phyloP scores from a whole-genome alignment of 2,888 invertebrate genomes.

The Elysia crispata region DNA sequence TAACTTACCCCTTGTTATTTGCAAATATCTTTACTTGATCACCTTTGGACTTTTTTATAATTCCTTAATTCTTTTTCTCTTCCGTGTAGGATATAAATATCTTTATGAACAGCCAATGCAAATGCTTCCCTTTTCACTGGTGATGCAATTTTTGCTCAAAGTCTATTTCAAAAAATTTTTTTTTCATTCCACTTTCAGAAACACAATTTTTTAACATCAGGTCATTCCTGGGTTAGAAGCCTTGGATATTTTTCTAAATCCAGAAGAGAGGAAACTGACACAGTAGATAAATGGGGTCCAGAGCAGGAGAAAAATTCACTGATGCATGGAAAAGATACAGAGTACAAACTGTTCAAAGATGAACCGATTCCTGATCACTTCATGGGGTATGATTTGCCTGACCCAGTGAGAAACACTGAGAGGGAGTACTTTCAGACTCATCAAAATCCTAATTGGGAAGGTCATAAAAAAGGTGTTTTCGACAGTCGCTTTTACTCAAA shows the following conservation, averaged over 20 bases:
- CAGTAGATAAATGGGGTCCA: neutral
- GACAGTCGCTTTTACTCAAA: conserved; percentile 37
- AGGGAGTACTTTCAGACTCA: conserved; percentile 39
- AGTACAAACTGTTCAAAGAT: neutral
- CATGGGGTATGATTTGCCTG: conserved; percentile 23
- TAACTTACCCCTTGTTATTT: too few species aligned
- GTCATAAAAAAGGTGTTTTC: conserved; percentile 6
- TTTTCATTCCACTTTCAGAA: neutral
- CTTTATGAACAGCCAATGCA: too few species aligned
- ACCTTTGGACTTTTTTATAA: too few species aligned
- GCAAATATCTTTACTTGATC: too few species aligned
- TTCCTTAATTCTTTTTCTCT: too few species aligned
- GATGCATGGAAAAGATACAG: neutral
- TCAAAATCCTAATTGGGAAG: conserved; percentile 18
- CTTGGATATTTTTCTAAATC: conserved; percentile 1
- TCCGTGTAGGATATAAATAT: too few species aligned
- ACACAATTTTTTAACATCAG: neutral
- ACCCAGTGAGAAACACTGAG: conserved; percentile 45
- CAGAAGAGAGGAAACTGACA: neutral
- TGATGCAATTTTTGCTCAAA: too few species aligned
- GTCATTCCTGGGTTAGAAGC: neutral
- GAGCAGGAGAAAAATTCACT: neutral
- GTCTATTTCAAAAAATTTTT: conserved; percentile 9
- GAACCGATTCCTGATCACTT: conserved; percentile 27
- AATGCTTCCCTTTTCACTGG: too few species aligned